Evolutionary conservation across 2,113 vertebrate genomes (phyloP), one percentile per base, ranked within the genome.

Genomic region (Cheilinus undulatus): DNA sequence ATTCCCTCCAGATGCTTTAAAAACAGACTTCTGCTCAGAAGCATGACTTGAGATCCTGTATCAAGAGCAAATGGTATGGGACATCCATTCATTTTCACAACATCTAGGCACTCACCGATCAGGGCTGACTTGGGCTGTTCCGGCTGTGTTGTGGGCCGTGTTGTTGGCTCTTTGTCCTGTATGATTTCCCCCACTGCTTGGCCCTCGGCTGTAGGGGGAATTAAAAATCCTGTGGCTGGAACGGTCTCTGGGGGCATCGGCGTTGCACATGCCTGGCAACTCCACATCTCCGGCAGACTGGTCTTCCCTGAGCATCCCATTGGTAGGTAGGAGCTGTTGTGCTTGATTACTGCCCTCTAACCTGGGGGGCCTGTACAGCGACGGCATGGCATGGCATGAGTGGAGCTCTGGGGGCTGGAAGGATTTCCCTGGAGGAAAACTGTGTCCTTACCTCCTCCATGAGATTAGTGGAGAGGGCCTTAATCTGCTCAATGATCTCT

Each of bases 11-110:
- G n/a, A 34, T 66, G 20, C 30, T 30, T 64, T 3, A 1, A 0
- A 13, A 74, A 69, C 23, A 76, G 4, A 19, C 27, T 62, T 17
- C 20, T 43, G 23, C 23, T 27, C 15, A 22, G 7, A 4, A 51
- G 14, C 12, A 13, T 51, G 23, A 51, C 68, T 26, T 72, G 76
- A 0, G 53, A 78, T 2, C 68, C 68, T 34, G 61, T 72, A 22
- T 73, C 68, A 22, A 58, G 66, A 8, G 69, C 50, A 63, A 77
- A 77, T 0, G 65, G 57, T 32, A 61, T 36, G 17, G 23, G 2
- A 1, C 30, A 11, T 14, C 20, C 38, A 54, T 62, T 77, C 9
- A 69, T 54, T 19, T 54, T 40, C 3, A 77, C 19, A 5, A 69
- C 66, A 50, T 77, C 27, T 3, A 42, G 58, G 24, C 65, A 63